These are phyloP conservation scores for Rhinatrema bivittatum DNA, from an alignment of 2,797 vertebrate genomes.

Conservation along the genomic window DNA sequence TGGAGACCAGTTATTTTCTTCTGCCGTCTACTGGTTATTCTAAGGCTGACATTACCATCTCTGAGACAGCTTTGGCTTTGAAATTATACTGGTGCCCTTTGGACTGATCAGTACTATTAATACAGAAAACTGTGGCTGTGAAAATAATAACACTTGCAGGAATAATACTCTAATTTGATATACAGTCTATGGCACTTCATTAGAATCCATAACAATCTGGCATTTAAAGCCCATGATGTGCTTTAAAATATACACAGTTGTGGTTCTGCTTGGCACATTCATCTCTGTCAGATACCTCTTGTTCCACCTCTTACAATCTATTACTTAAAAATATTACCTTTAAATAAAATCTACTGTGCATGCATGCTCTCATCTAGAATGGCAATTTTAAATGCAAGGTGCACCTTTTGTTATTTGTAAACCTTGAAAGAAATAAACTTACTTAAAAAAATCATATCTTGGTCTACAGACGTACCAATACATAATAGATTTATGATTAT, in stretches of 20 bases:
- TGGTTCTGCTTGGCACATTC: slow-evolving; percentile 89
- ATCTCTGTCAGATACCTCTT: slow-evolving; percentile 79
- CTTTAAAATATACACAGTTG: slow-evolving; percentile 87
- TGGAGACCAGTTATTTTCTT: slow-evolving; percentile 28
- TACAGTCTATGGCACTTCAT: slow-evolving; percentile 91
- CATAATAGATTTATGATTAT: slow-evolving; percentile 60
- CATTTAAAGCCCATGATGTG: slow-evolving; percentile 82
- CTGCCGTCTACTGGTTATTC: slow-evolving; percentile 45
- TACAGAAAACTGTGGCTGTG: slow-evolving; percentile 59
- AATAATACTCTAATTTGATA: slow-evolving; percentile 75
- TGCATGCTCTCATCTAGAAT: slow-evolving; percentile 79
- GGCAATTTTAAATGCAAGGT: slow-evolving; percentile 86
- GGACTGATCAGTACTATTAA: slow-evolving; percentile 52
- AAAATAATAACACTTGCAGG: slow-evolving; percentile 76
- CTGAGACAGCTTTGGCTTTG: slow-evolving; percentile 69
- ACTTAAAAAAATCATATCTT: slow-evolving; percentile 72
- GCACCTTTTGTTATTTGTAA: slow-evolving; percentile 89
- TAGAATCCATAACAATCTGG: slow-evolving; percentile 73
- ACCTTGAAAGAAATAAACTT: slow-evolving; percentile 85
- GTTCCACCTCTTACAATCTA: slow-evolving; percentile 76
- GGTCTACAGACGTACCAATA: slow-evolving; percentile 84
- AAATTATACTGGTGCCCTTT: slow-evolving; percentile 65
- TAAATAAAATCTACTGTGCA: slow-evolving; percentile 78
- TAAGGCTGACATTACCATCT: slow-evolving; percentile 54
- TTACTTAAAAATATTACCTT: slow-evolving; percentile 77